Conservation (phyloP, 2,113 vertebrate species). For the Tinamus guttatus region DNA sequence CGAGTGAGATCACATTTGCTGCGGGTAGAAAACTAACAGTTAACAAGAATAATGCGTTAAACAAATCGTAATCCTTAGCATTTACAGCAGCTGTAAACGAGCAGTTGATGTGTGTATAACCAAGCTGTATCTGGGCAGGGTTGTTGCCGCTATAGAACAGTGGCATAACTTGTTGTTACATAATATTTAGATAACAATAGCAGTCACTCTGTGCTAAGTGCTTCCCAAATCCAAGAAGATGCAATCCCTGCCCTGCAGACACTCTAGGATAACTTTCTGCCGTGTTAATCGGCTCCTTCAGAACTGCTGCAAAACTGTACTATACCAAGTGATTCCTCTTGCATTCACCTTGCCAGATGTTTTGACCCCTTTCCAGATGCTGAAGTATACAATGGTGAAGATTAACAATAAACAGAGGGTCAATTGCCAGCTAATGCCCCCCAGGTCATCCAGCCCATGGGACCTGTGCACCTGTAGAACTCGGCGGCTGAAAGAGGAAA, state of each 20-base stretch:
- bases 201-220: not conserved
- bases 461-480: constrained; percentile 93
- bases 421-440: constrained; percentile 93
- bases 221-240: not conserved
- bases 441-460: constrained; percentile 91
- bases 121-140: not conserved
- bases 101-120: not conserved
- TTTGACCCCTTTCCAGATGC: constrained; percentile 99
- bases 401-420: constrained; percentile 93
- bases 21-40: not conserved
- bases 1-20: not conserved
- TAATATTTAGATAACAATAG: not conserved
- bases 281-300: not conserved
- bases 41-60: not conserved
- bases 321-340: not conserved
- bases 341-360: constrained; percentile 94
- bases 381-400: constrained; percentile 96
- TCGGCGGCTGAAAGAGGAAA: constrained; percentile 82
- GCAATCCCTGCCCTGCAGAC: not conserved
- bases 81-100: not conserved
- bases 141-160: not conserved
- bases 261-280: not conserved
- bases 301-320: not conserved
- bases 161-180: not conserved
- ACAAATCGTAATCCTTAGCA: not conserved